Evolutionary conservation across 2,113 vertebrate species (phyloP).

Genomic region (Cisticola juncidis): DNA sequence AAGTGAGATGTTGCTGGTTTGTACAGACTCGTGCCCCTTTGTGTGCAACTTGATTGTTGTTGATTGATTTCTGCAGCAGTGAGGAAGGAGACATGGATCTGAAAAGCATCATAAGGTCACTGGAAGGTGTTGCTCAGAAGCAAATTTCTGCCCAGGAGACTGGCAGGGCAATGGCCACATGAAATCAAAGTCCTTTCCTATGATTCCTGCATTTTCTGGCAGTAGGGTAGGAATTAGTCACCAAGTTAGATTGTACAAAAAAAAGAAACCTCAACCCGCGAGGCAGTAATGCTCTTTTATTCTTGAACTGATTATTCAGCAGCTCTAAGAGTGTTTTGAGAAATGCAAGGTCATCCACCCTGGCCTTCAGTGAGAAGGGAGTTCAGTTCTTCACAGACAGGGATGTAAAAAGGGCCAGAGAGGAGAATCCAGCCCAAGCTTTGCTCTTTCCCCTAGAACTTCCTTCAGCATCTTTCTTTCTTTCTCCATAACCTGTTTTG

Average conservation of each 20-base stretch:
- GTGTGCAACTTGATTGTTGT: fast-evolving
- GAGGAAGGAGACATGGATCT: neutral
- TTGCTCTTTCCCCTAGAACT: neutral
- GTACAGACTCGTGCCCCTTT: neutral
- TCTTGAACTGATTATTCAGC: slow-evolving; percentile 19
- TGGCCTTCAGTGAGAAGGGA: neutral
- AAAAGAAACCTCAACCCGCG: fast-evolving
- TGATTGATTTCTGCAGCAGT: neutral
- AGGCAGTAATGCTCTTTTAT: neutral
- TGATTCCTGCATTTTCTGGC: neutral
- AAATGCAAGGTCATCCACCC: neutral
- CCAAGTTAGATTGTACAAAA: neutral
- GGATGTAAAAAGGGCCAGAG: neutral
- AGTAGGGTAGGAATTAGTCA: neutral
- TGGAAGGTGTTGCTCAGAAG: neutral
- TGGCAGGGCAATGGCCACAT: neutral
- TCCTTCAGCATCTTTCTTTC: neutral
- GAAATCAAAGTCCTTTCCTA: neutral
- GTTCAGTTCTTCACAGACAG: neutral
- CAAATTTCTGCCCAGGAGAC: neutral
- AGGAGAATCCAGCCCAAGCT: neutral
- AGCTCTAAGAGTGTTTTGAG: neutral
- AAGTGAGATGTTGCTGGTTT: neutral
- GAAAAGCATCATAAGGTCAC: neutral
- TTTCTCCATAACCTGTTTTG: neutral